A percentile compares a stretch with the other conserved stretches of the same genome.
These are phyloP conservation scores for Cirrhinus molitorella DNA, from an alignment of 2,797 vertebrate genomes.

Conservation along the genomic window DNA sequence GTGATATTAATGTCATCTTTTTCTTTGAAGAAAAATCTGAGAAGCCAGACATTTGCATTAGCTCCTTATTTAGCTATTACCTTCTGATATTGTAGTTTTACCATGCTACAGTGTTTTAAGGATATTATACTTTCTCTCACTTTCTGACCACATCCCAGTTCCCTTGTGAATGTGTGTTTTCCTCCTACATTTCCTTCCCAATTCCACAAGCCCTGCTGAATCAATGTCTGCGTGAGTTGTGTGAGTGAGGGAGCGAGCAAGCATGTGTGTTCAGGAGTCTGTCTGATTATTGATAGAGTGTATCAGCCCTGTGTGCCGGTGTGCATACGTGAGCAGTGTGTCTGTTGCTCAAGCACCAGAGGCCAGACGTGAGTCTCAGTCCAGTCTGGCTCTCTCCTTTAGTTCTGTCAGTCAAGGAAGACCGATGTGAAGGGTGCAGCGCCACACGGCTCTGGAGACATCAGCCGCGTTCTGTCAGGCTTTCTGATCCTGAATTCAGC, in stretches of 20 bases:
- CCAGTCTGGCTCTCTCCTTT: not conserved
- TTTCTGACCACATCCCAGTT: not conserved
- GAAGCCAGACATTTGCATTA: no score
- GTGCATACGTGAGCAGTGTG: not conserved
- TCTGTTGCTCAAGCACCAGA: conserved; percentile 1
- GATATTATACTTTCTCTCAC: not conserved
- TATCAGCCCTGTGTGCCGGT: not conserved
- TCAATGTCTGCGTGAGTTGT: not conserved
- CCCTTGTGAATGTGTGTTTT: conserved; percentile 3
- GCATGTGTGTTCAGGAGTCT: conserved; percentile 48
- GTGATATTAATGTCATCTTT: no score
- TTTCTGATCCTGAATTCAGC: conserved; percentile 58
- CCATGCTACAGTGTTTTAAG: not conserved
- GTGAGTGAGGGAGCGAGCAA: not conserved
- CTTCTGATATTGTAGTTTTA: not conserved
- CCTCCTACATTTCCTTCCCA: conserved; percentile 1
- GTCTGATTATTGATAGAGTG: conserved; percentile 18
- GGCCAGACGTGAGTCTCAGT: not conserved
- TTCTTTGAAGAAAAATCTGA: no score
- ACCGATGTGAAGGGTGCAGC: not conserved
- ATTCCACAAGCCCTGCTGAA: not conserved
- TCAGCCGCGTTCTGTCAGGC: conserved; percentile 65
- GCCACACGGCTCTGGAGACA: conserved; percentile 68
- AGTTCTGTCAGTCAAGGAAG: conserved; percentile 62
- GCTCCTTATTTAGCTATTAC: no score